Percentiles rank a stretch among this genome's conserved stretches.
Conservation (phyloP, 2,113 vertebrate genomes). For the Leiothrix lutea region DNA sequence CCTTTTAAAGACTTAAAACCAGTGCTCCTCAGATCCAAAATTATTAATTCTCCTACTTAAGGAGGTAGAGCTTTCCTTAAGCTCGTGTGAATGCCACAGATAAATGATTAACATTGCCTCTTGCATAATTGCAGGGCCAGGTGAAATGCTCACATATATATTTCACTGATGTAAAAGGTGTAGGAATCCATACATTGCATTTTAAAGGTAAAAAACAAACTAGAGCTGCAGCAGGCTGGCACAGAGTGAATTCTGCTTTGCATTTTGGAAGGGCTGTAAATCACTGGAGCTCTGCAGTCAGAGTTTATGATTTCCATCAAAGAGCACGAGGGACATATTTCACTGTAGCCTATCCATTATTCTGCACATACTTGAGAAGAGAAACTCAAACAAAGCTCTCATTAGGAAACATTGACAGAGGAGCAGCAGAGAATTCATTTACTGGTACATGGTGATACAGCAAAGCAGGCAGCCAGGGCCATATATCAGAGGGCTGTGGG, state of each 20-base stretch:
- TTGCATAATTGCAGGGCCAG: conserved; percentile 2
- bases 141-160: background rate
- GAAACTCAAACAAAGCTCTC: conserved; percentile 63
- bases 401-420: conserved; percentile 60
- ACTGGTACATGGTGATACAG: background rate
- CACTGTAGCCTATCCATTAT: conserved; percentile 43
- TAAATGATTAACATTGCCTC: conserved; percentile 19
- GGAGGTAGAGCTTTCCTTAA: conserved; percentile 13
- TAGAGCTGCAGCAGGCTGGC: background rate
- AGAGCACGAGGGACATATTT: conserved; percentile 45
- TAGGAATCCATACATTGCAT: background rate
- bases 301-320: conserved; percentile 62
- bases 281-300: conserved; percentile 36
- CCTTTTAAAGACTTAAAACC: conserved; percentile 43
- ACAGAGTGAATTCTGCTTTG: background rate
- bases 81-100: background rate
- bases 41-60: conserved; percentile 40
- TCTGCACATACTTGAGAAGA: conserved; percentile 33
- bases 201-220: conserved; percentile 18
- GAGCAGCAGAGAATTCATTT: conserved; percentile 43
- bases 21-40: conserved; percentile 4
- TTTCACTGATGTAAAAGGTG: background rate
- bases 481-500: background rate
- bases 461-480: background rate
- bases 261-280: conserved; percentile 51